Base-by-base conservation (phyloP, 2,797 vertebrate genomes). In the Sphenodon punctatus region DNA sequence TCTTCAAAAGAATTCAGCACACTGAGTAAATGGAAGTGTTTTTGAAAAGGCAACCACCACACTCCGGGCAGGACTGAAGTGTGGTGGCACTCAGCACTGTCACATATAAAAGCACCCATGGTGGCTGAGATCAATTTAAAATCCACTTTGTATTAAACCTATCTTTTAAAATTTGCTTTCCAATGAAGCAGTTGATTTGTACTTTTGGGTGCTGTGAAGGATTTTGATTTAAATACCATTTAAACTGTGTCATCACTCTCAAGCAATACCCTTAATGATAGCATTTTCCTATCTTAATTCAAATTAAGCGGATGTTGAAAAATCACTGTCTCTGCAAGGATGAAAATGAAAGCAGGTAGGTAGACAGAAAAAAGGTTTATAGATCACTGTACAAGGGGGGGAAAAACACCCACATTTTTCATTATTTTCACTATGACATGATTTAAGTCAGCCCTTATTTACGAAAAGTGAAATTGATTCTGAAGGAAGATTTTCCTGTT, bases 371-470 rank as follows among this genome's bases (percentile, higher is more conserved):
- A 66, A 59, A 70, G 32, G 43, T 41, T 68, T 75, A 12, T 0
- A n/a, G n/a, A 73, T 67, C 66, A 71, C 80, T 92, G 67, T 13
- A 66, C 32, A n/a, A n/a, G n/a, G n/a, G n/a, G n/a, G n/a, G n/a
- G 45, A 32, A n/a, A 38, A 45, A 41, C 0, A 5, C 17, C 30
- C 32, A 20, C 32, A 32, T 48, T 70, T 30, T 91, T 90, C 77
- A 88, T 91, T 88, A 90, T 89, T 90, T 90, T 67, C 36, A 38
- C 81, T 89, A 70, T 84, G 90, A 91, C 86, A 79, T 70, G 88
- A 89, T 88, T 94, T 84, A 60, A 6, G 75, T 78, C 85, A 70
- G 85, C 64, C 64, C 68, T 92, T 88, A 66, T 94, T 92, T 89
- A 89, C 70, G 87, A 88, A 90, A 78, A 66, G 45, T 10, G 1